These are phyloP conservation scores for Epistrophe eligans DNA, from an alignment of 2,888 invertebrate genomes.

Conservation along the genomic window DNA sequence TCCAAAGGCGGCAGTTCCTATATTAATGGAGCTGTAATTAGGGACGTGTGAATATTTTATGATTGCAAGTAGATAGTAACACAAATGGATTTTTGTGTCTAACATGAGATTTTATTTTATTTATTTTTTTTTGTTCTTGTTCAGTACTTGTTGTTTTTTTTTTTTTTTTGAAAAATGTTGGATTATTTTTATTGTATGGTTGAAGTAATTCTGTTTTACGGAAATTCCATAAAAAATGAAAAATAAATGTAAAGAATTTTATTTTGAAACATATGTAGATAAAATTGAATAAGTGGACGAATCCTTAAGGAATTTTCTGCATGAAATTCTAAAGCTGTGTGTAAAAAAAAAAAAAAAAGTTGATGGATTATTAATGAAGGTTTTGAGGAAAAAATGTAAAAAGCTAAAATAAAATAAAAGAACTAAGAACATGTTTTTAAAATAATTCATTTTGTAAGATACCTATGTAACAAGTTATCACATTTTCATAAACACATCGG, in stretches of 20 bases:
- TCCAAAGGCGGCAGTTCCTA: conserved; percentile 30
- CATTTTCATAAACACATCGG: too few relatives aligned
- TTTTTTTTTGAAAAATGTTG: neutral
- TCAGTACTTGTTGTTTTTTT: neutral
- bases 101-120: conserved; percentile 23
- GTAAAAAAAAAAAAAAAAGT: too few relatives aligned
- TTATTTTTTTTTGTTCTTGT: neutral
- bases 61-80: conserved; percentile 36
- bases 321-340: too few relatives aligned
- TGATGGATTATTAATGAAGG: too few relatives aligned
- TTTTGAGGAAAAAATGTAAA: too few relatives aligned
- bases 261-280: neutral
- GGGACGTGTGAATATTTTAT: conserved; percentile 69
- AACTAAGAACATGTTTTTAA: too few relatives aligned
- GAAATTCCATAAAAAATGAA: neutral
- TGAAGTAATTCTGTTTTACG: neutral
- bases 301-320: too few relatives aligned
- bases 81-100: conserved; percentile 34
- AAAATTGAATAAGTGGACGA: too few relatives aligned
- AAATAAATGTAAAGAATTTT: neutral
- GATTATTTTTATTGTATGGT: neutral
- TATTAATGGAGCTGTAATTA: conserved; percentile 67
- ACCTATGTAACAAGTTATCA: too few relatives aligned
- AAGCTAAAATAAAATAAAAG: too few relatives aligned
- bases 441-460: too few relatives aligned